These are phyloP conservation scores for Hyperopisus bebe DNA, from an alignment of 2,113 vertebrate species.

Conservation along the genomic window DNA sequence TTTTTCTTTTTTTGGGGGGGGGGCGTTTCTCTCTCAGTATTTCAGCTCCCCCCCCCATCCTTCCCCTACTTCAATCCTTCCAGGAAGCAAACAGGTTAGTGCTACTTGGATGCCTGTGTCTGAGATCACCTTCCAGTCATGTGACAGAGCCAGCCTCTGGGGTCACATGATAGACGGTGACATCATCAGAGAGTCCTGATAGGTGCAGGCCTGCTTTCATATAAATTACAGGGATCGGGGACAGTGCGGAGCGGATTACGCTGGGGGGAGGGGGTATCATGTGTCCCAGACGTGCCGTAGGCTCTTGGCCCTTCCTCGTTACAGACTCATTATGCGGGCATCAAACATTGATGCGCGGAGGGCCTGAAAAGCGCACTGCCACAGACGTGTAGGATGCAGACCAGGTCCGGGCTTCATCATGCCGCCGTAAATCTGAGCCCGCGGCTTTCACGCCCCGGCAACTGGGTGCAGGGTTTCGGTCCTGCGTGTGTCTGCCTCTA, in stretches of 20 bases:
- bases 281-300: not conserved
- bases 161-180: not conserved
- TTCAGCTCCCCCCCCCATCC: not conserved
- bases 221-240: not conserved
- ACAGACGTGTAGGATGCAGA: not conserved
- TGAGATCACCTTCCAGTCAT: not conserved
- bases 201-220: not conserved
- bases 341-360: conserved; percentile 10
- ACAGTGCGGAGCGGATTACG: not conserved
- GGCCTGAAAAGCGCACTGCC: not conserved
- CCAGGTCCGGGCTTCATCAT: not conserved
- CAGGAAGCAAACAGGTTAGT: not conserved
- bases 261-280: not conserved
- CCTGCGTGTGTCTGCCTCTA: not conserved
- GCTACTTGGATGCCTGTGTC: not conserved
- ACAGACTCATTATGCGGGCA: conserved; percentile 12
- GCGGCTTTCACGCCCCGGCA: not conserved
- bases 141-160: not conserved
- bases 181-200: not conserved
- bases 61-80: not conserved
- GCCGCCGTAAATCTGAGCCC: not conserved
- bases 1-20: not conserved
- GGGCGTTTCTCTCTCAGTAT: not conserved
- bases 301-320: conserved; percentile 6
- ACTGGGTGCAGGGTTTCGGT: not conserved